Evolutionary conservation across 2,888 invertebrate genomes (phyloP).

Genomic region (Dorcus hopei): DNA sequence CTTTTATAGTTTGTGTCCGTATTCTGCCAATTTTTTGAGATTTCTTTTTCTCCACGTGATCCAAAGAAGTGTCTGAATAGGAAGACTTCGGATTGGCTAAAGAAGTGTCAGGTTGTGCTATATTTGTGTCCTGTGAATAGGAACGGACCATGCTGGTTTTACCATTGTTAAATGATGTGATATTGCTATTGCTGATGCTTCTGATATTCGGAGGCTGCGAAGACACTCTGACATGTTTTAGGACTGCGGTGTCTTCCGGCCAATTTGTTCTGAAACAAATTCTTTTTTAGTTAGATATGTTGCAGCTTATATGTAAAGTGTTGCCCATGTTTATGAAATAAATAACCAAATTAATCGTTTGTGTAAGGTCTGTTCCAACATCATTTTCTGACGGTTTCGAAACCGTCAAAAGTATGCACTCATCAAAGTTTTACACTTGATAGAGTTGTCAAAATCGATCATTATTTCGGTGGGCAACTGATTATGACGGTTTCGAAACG

Average conservation of each 20-base stretch:
- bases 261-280: conserved; percentile 27
- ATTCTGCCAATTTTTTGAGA: conserved; percentile 7
- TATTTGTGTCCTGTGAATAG: conserved; percentile 53
- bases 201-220: conserved; percentile 22
- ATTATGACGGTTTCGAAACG: no score
- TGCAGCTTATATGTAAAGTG: neutral
- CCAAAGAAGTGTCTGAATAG: conserved; percentile 53
- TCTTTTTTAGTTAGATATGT: neutral
- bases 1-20: conserved; percentile 37
- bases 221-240: conserved; percentile 20
- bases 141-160: conserved; percentile 48
- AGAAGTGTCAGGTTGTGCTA: conserved; percentile 35
- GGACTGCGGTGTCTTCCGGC: conserved; percentile 23
- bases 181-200: conserved; percentile 40
- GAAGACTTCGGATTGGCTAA: conserved; percentile 48
- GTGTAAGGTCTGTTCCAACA: no score
- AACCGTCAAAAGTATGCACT: no score
- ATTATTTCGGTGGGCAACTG: no score
- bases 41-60: conserved; percentile 25
- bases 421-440: no score
- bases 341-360: neutral
- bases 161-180: conserved; percentile 26
- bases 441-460: no score
- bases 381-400: no score
- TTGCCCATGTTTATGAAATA: neutral